Evolutionary conservation across 2,113 vertebrate genomes (phyloP), one percentile per base, ranked within the genome.

Genomic region (Acrocephalus kingi): DNA sequence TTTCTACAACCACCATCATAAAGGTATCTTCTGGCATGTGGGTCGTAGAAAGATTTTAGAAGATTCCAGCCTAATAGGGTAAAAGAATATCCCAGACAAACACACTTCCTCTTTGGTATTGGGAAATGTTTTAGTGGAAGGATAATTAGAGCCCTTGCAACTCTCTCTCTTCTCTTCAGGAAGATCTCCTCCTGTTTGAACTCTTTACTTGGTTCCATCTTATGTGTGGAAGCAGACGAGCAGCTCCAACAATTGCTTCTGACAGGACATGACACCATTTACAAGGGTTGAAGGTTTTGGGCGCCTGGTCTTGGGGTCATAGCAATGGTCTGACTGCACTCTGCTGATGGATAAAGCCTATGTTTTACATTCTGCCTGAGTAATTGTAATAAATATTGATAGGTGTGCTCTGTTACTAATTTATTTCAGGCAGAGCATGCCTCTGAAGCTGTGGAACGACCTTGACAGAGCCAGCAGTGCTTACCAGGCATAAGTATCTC

Each of bases 321-420:
- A 59, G 37, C 54, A 69, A 27, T 48, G 62, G 69, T 72, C 74
- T 91, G 61, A 75, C 73, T 84, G 52, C 35, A 45, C 2, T 10
- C 41, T 37, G 14, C 12, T 89, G 45, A 87, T 80, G 75, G 63
- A 80, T 92, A 35, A 81, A 80, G 56, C 43, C 76, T 72, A 28
- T 86, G 41, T 68, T 97, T 97, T 72, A 84, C 66, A 96, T 96
- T 96, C 93, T 87, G 63, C 56, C 61, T 67, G 82, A 86, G 82
- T 93, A 95, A 94, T 90, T 85, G 88, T 96, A 83, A 97, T 97
- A 96, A 96, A 95, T 96, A 97, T 95, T 97, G 96, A 96, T 96
- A 96, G 87, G 24, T 94, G 61, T 81, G 75, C 86, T 95, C 69
- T 1, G 2, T 92, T 96, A 94, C 87, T 97, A 97, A 97, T 94